Base-by-base conservation (phyloP, 2,888 invertebrate genomes). In the Nomada fucata region DNA sequence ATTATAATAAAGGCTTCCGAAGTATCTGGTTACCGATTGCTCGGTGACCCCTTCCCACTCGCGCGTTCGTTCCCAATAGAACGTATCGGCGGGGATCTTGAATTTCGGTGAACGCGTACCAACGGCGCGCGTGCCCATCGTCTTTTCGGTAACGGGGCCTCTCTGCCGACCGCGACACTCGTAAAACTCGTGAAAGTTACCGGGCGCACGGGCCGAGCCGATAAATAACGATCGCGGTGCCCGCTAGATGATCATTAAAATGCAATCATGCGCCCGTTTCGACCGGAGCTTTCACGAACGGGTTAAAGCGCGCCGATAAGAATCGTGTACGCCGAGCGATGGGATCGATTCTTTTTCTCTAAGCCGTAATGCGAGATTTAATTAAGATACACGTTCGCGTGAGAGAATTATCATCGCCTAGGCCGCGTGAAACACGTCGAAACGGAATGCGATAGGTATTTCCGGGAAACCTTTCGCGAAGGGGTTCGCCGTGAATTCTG, bases 11-110 rank as follows among this genome's bases (percentile, higher is more conserved):
- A 78, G 52, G 60, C 76, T 87, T 59, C 70, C 70, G 20, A 69
- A 85, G 89, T 89, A 83, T 88, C 88, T 83, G 80, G 83, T 89
- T 89, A 85, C 57, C 67, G 61, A 15, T 52, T 50, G 42, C 29
- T 42, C 26, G 55, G 71, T 53, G 81, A 84, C 76, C 73, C 60
- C 55, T 29, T 50, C 61, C 69, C 59, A 55, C 47, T 13, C 20
- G 55, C 36, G 13, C 20, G 73, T 52, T 44, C 23, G 26, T 47
- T 55, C 18, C 70, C 76, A 82, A 82, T 76, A 76, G 69, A 13
- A 60, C n/a, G 76, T 55, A 53, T 26, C 64, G 23, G 42, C 50
- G 42, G 57, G 36, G 50, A 80, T 78, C 50, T 76, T 63, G 2
- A 80, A 52, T 83, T 78, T 67, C 74, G 83, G 70, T 79, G 73